Base-by-base conservation (phyloP, 1,140 invertebrate species). In the Caenorhabditis inopinata region DNA sequence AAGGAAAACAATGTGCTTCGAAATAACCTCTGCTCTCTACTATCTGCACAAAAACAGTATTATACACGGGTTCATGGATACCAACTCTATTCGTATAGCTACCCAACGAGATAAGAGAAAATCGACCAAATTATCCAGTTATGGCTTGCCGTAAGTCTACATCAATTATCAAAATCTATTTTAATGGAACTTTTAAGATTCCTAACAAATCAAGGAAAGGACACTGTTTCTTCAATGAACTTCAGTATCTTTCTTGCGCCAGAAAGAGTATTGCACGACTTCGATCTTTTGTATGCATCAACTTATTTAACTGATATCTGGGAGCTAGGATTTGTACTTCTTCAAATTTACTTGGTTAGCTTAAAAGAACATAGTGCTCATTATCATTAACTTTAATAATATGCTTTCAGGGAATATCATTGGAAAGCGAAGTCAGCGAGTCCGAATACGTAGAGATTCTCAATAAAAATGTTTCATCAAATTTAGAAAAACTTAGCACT, bases 271-370 rank as follows among this genome's bases (percentile, higher is more conserved):
- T 25, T 78, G 11, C 25, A 42, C 38, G 76, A 78, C 14, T 38
- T 46, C 1, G 58, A 68, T 11, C 38, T 32, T 29, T 21, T 68
- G 16, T 68, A 35, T 14, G 21, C 32, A 18, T 35, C 76, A 38
- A 79, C 78, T 18, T 74, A 38, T 42, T 25, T 38, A 14, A 49
- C 74, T 4, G 79, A 81, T 49, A 23, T 76, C 1, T 81, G 79
- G 79, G 73, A 76, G 27, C 12, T 76, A n/a, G 79, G 79, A 58
- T 29, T 81, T 11, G 29, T 81, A 23, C 74, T 81, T 12, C 49
- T 81, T 14, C 47, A 81, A 48, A 48, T 76, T 32, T 58, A 46
- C 42, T 46, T 76, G 74, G 79, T 75, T 4, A 48, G 62, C 38
- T 42, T 42, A n/a, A n/a, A n/a, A n/a, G n/a, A n/a, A n/a, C n/a